phyloP scores from a whole-genome alignment of 2,888 invertebrate genomes.

The Sycophila texana region DNA sequence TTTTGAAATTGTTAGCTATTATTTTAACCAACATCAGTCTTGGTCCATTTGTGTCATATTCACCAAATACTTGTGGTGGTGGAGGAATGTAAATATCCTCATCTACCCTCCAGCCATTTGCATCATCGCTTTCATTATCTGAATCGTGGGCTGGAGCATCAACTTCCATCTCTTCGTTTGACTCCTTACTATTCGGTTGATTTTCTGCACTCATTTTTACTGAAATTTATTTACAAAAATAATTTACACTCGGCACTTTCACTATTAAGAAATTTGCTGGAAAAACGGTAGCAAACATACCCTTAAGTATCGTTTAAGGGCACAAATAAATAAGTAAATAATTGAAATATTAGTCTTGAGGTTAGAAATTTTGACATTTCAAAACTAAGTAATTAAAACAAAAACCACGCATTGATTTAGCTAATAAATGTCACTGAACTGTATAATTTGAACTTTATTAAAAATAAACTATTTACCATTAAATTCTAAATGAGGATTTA shows the following conservation, averaged over 20 bases:
- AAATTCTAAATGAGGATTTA: conserved; percentile 7
- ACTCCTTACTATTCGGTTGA: conserved; percentile 45
- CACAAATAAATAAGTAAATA: conserved; percentile 32
- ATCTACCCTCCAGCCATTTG: conserved; percentile 84
- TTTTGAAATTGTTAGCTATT: conserved; percentile 96
- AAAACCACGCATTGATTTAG: conserved; percentile 2
- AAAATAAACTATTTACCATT: conserved; percentile 12
- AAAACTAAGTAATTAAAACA: not conserved
- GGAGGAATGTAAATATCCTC: conserved; percentile 90
- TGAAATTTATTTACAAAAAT: conserved; percentile 29
- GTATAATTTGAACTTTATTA: not conserved
- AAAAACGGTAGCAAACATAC: not conserved
- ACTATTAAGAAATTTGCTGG: conserved; percentile 7
- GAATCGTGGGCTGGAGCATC: conserved; percentile 33
- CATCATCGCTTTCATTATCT: conserved; percentile 68
- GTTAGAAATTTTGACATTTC: conserved; percentile 50
- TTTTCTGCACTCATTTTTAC: conserved; percentile 57
- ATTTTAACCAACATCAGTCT: conserved; percentile 94
- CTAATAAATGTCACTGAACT: not conserved
- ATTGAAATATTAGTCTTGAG: conserved; percentile 17
- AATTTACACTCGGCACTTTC: conserved; percentile 17
- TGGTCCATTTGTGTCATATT: conserved; percentile 86
- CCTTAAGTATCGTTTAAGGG: not conserved
- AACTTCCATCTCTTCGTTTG: conserved; percentile 58
- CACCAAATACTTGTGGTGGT: conserved; percentile 81